A percentile compares a stretch with the other conserved stretches of the same genome.
Evolutionary conservation across 2,888 invertebrate genomes (phyloP).

Genomic region (Hipparchia sbordonii): DNA sequence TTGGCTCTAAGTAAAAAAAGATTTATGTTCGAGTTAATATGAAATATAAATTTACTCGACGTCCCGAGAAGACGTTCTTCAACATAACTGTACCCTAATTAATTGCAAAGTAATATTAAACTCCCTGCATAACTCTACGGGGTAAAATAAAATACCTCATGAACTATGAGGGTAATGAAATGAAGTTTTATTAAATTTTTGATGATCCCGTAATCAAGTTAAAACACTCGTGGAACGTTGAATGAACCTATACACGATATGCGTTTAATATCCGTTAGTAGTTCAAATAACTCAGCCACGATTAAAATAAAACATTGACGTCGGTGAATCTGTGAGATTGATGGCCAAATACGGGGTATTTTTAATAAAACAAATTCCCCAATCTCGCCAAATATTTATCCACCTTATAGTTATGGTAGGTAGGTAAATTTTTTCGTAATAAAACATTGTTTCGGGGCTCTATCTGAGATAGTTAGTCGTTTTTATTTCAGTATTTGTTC

Average conservation of each 20-base stretch:
- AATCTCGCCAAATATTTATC: conserved; percentile 26
- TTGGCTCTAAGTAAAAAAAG: conserved; percentile 47
- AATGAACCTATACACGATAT: conserved; percentile 39
- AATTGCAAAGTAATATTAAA: not conserved
- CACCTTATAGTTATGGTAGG: not conserved
- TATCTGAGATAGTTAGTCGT: conserved; percentile 1
- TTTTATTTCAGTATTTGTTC: conserved; percentile 1
- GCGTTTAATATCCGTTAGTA: conserved; percentile 42
- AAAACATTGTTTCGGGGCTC: conserved; percentile 7
- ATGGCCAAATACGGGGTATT: conserved; percentile 26
- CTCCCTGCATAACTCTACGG: not conserved
- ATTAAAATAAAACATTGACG: conserved; percentile 39
- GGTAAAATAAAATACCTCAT: not conserved
- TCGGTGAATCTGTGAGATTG: conserved; percentile 33
- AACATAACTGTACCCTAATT: not conserved
- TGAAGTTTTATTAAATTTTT: conserved; percentile 32
- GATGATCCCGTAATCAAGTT: conserved; percentile 39
- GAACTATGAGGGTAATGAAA: conserved; percentile 14
- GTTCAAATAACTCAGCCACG: conserved; percentile 39
- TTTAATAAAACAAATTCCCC: conserved; percentile 26
- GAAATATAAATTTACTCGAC: conserved; percentile 31
- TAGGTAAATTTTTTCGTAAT: conserved; percentile 1
- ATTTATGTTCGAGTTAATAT: conserved; percentile 42
- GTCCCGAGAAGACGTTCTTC: not conserved
- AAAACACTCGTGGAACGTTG: conserved; percentile 34